These are phyloP conservation scores for Caenorhabditis imperialis DNA, from an alignment of 2,888 invertebrate species.

Conservation along the genomic window DNA sequence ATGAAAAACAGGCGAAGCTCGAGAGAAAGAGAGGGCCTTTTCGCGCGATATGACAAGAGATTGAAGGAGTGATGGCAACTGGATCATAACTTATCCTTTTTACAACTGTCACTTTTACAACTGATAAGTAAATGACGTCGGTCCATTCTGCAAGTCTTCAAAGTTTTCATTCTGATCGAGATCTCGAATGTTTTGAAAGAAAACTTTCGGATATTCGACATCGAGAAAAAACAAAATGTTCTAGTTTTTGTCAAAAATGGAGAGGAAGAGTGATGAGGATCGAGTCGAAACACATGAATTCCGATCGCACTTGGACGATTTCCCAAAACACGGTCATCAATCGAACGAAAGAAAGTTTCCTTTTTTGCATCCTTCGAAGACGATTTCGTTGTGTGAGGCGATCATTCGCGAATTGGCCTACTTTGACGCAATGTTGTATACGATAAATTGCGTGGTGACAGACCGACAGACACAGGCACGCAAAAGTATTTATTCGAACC, in stretches of 20 bases:
- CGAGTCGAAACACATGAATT: background rate
- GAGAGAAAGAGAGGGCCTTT: too few relatives aligned
- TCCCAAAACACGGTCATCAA: slow-evolving; percentile 47
- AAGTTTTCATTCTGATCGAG: too few relatives aligned
- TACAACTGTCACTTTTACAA: too few relatives aligned
- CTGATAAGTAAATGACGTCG: too few relatives aligned
- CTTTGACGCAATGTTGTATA: slow-evolving; percentile 22
- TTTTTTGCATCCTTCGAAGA: slow-evolving; percentile 11
- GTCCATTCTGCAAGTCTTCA: too few relatives aligned
- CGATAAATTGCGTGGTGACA: slow-evolving; percentile 34
- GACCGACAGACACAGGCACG: background rate
- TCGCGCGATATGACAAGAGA: too few relatives aligned
- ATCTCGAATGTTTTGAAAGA: too few relatives aligned
- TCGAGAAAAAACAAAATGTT: too few relatives aligned
- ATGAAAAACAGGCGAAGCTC: too few relatives aligned
- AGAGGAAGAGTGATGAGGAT: slow-evolving; percentile 26
- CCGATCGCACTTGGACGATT: background rate
- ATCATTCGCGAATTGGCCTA: slow-evolving; percentile 48
- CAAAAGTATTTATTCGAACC: slow-evolving; percentile 44
- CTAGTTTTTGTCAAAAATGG: slow-evolving; percentile 22
- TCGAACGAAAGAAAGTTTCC: slow-evolving; percentile 26
- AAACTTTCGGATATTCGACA: too few relatives aligned
- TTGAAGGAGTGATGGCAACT: too few relatives aligned
- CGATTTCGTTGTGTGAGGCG: slow-evolving; percentile 30
- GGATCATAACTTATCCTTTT: too few relatives aligned